Evolutionary conservation across 1,140 invertebrate genomes (phyloP).

Genomic region (Meloidogyne floridensis): DNA sequence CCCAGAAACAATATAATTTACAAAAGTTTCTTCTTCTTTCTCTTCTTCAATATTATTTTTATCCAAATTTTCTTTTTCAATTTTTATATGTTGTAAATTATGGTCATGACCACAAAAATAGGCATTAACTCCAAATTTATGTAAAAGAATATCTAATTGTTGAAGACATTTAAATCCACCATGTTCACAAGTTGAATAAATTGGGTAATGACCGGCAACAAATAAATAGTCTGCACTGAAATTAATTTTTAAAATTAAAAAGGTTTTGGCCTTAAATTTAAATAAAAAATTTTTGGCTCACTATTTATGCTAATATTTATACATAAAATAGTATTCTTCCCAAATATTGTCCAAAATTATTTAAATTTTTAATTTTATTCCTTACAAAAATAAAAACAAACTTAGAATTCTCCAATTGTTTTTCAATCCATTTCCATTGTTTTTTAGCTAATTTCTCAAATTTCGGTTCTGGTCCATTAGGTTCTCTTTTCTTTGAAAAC

Average conservation of each 20-base stretch:
- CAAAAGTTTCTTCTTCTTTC: conserved; percentile 42
- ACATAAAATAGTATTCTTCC: no score
- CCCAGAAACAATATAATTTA: conserved; percentile 59
- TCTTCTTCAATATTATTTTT: conserved; percentile 39
- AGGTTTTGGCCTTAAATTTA: background rate
- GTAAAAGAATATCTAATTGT: conserved; percentile 67
- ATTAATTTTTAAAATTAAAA: conserved; percentile 10
- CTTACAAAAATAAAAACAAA: background rate
- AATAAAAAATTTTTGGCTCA: no score
- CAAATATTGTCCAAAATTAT: no score
- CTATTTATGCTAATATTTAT: no score
- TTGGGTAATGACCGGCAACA: conserved; percentile 70
- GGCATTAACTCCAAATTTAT: conserved; percentile 68
- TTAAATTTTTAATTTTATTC: background rate
- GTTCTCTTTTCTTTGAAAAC: conserved; percentile 36
- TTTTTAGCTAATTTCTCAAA: conserved; percentile 56
- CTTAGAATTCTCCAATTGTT: conserved; percentile 55
- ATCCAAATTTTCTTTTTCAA: conserved; percentile 18
- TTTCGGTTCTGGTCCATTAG: conserved; percentile 40
- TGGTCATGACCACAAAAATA: conserved; percentile 71
- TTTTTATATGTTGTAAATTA: conserved; percentile 50
- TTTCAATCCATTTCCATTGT: conserved; percentile 68
- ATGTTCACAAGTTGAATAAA: conserved; percentile 69
- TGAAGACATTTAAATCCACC: conserved; percentile 68
- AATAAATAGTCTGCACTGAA: conserved; percentile 69